Base-by-base conservation (phyloP, 2,797 vertebrate genomes). In the Yasuhikotakia modesta region DNA sequence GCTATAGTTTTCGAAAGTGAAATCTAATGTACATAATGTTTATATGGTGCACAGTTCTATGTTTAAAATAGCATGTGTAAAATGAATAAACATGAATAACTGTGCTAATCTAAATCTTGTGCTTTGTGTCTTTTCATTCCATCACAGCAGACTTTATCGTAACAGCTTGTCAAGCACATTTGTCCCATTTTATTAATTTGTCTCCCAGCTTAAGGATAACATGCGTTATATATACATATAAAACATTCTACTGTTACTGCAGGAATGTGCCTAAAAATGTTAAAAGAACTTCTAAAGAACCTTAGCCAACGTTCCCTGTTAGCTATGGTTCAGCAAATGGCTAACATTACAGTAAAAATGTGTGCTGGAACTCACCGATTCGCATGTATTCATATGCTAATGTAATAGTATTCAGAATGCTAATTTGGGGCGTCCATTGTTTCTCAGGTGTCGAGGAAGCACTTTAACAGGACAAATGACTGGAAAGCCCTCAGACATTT, bases 51-150 rank as follows among this genome's bases (percentile, higher is more conserved):
- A 85, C 88, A 87, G 70, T 88, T 91, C 87, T 86, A 89, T 88
- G 76, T 39, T 39, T 39, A 87, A 85, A 82, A 76, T 89, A 85
- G 91, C 91, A 94, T 93, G 92, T 90, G 73, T 86, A 63, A 90
- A 91, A 91, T 90, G 58, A 89, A 94, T 93, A 93, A 94, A 93
- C 84, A 81, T 80, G 71, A 87, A 57, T 60, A 90, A 85, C 73
- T 87, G 86, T 87, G 81, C 78, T 21, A 87, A 90, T 88, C 73
- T 66, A 80, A 73, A 78, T 57, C 43, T 30, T 21, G 0, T 73
- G 73, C 83, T 87, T 79, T 78, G 46, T 79, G 65, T 80, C 71
- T 72, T 19, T 81, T 85, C 1, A 32, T 72, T 76, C 32, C 39
- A 7, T 45, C n/a, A 27, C 32, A 46, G 46, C n/a, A 46, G 13